Base-by-base conservation (phyloP, 2,797 vertebrate species). In the Anguilla obscura region DNA sequence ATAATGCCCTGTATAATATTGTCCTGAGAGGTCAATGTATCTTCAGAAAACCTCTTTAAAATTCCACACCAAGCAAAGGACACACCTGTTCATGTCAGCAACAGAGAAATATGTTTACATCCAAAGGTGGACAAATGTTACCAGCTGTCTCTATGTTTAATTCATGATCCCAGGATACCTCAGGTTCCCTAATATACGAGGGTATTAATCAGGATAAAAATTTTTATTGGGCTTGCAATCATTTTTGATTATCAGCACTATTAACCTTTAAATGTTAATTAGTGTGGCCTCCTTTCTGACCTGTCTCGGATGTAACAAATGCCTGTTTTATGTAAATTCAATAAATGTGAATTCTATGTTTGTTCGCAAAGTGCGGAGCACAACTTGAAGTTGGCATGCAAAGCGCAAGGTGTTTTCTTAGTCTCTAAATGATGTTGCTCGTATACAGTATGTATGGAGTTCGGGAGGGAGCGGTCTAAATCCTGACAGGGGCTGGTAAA, bases 291-390 rank as follows among this genome's bases (percentile, higher is more conserved):
- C 21, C 79, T n/a, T 12, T n/a, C 21, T 82, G 79, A 82, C 79
- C 79, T 14, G 40, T 48, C 79, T 50, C 6, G 40, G 40, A 50
- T n/a, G 45, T 82, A 82, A 82, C 40, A n/a, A 82, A 82, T 82
- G 21, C 18, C 24, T 7, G 24, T 82, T 82, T 82, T 48, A 82
- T 82, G 79, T 48, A 82, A 82, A 82, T 82, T 82, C 36, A 82
- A 82, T 82, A 82, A 82, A 82, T n/a, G 45, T 9, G 45, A 24
- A 82, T 82, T 82, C 24, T 21, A 97, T 76, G 79, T 82, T 82
- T 82, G 79, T 82, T n/a, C 24, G 21, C 79, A 82, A 27, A 71
- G 71, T 76, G 71, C 3, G 16, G 71, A 18, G 33, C 71, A 76
- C 14, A 9, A 16, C 71, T 76, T 76, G 71, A 76, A 21, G 71